Percentiles rank a stretch among this genome's conserved stretches.
Conservation (phyloP, 2,797 vertebrate genomes). For the Diplodus sargus region DNA sequence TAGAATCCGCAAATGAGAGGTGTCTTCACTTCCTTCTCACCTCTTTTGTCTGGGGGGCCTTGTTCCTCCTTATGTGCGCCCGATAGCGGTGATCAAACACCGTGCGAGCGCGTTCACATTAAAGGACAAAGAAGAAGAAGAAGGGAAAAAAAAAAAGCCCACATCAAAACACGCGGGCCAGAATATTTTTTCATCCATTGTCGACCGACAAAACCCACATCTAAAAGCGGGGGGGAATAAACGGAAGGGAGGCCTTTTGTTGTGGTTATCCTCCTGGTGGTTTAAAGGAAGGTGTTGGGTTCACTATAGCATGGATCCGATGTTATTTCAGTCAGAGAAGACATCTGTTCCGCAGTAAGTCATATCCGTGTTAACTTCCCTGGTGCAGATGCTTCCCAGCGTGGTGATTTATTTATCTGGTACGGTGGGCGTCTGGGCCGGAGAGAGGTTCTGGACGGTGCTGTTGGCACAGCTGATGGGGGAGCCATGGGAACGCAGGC, state of each 20-base stretch:
- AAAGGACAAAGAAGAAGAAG: conserved; percentile 14
- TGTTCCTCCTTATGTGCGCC: conserved; percentile 37
- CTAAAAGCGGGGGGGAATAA: conserved; percentile 52
- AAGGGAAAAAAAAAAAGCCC: conserved; percentile 35
- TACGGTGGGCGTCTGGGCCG: conserved; percentile 34
- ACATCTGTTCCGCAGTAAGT: conserved; percentile 72
- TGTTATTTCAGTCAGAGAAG: conserved; percentile 66
- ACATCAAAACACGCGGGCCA: conserved; percentile 66
- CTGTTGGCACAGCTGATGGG: conserved; percentile 70
- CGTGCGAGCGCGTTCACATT: conserved; percentile 38
- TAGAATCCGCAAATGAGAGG: conserved; percentile 49
- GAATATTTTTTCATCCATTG: conserved; percentile 73
- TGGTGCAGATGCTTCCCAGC: conserved; percentile 68
- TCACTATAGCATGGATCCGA: conserved; percentile 41
- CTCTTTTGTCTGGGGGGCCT: conserved; percentile 26
- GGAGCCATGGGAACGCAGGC: conserved; percentile 26
- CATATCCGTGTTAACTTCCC: conserved; percentile 70
- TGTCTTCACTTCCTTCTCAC: not conserved
- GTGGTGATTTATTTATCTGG: conserved; percentile 61
- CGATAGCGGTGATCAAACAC: conserved; percentile 58
- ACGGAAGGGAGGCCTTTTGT: conserved; percentile 71
- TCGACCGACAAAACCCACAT: conserved; percentile 49
- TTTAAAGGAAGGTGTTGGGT: conserved; percentile 73
- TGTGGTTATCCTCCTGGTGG: conserved; percentile 71
- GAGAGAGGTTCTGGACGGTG: conserved; percentile 17